phyloP scores from a whole-genome alignment of 2,797 vertebrate species.

The Macropus fuliginosus region DNA sequence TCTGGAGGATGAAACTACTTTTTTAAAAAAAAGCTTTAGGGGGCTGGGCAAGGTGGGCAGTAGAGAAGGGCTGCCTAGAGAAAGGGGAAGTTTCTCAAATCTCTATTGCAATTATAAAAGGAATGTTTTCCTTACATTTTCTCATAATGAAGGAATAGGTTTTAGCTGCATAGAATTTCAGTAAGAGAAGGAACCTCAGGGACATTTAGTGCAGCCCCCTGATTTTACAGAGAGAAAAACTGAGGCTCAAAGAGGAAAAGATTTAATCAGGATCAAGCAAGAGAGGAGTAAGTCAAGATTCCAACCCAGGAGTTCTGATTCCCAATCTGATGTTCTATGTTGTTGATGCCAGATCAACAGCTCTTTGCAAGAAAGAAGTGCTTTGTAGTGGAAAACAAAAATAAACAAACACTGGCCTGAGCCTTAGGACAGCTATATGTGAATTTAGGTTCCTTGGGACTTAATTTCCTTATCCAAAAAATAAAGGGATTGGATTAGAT shows the following conservation, averaged over 20 bases:
- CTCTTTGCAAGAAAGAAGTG: not conserved
- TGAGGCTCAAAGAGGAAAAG: not conserved
- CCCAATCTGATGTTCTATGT: not conserved
- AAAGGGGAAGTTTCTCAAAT: not conserved
- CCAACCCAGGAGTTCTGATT: not conserved
- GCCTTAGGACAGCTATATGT: not conserved
- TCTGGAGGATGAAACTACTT: not conserved
- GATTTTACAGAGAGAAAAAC: not conserved
- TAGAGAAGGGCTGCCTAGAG: not conserved
- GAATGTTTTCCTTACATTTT: not conserved
- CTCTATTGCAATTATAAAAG: not conserved
- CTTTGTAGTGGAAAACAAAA: not conserved
- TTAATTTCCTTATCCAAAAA: conserved; percentile 11
- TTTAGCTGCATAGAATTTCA: not conserved
- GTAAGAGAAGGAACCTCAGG: not conserved
- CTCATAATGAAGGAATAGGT: not conserved
- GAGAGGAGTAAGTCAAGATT: not conserved
- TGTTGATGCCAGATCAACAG: not conserved
- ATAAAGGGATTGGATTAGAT: conserved; percentile 4
- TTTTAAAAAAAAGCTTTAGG: not conserved
- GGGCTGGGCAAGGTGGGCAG: not conserved
- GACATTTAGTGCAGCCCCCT: not conserved
- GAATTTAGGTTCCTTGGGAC: not conserved
- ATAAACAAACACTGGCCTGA: not conserved
- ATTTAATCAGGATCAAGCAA: not conserved